phyloP scores from a whole-genome alignment of 2,113 vertebrate genomes.

The Phrynosoma platyrhinos region DNA sequence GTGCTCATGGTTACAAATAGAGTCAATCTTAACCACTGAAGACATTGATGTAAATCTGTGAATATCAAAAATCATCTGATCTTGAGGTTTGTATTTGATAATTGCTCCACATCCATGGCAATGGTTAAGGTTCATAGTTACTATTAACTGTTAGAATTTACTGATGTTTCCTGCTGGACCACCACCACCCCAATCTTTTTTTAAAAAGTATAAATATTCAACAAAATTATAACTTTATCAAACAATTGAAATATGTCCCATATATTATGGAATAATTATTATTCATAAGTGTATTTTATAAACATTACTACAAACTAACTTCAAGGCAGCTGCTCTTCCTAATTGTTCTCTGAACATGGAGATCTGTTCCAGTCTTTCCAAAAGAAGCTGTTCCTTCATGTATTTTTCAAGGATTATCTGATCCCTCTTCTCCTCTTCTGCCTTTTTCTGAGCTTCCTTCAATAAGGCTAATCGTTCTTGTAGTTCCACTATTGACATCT shows the following conservation, averaged over 20 bases:
- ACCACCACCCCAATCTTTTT: neutral
- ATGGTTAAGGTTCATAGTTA: neutral
- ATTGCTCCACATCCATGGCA: neutral
- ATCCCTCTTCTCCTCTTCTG: conserved; percentile 82
- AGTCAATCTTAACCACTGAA: neutral
- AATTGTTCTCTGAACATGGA: conserved; percentile 78
- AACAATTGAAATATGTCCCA: neutral
- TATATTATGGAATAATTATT: neutral
- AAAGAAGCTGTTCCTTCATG: conserved; percentile 80
- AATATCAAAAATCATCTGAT: neutral
- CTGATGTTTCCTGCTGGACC: neutral
- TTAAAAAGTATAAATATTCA: neutral
- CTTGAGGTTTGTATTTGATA: neutral
- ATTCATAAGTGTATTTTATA: neutral
- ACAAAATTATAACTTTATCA: too few relatives aligned
- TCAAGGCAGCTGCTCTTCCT: conserved; percentile 78
- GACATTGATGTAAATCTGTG: neutral
- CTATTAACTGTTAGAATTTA: neutral
- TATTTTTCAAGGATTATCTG: conserved; percentile 85
- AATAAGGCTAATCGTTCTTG: conserved; percentile 84
- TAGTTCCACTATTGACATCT: conserved; percentile 93
- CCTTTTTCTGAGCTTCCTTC: conserved; percentile 76
- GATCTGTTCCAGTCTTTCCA: conserved; percentile 82
- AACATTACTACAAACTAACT: conserved; percentile 73
- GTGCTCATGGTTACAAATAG: neutral